Evolutionary conservation across 2,888 invertebrate species (phyloP).

Genomic region (Didymodactylos carnosus): DNA sequence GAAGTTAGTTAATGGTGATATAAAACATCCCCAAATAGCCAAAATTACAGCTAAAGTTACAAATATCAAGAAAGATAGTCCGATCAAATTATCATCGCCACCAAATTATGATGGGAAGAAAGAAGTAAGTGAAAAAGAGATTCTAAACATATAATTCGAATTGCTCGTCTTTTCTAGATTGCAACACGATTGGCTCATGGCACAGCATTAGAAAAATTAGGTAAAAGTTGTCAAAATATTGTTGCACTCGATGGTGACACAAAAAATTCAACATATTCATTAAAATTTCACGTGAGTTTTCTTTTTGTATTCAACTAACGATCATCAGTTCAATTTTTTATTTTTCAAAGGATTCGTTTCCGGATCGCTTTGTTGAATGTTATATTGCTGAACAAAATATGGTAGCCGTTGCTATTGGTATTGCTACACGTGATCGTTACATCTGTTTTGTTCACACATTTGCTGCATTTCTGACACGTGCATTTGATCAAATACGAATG

Average conservation of each 20-base stretch:
- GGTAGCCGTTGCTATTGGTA: constrained; percentile 77
- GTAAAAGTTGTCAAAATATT: constrained; percentile 48
- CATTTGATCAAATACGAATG: constrained; percentile 96
- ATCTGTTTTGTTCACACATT: constrained; percentile 89
- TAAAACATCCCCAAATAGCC: background rate
- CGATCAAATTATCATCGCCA: constrained; percentile 52
- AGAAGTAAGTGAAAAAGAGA: background rate
- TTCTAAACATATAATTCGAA: background rate
- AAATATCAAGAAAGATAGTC: constrained; percentile 20
- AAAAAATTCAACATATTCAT: constrained; percentile 92
- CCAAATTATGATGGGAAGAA: constrained; percentile 54
- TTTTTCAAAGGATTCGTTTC: constrained; percentile 31
- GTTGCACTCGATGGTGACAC: constrained; percentile 91
- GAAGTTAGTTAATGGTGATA: constrained; percentile 45
- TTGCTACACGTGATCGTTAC: constrained; percentile 70
- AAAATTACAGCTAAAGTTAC: constrained; percentile 3
- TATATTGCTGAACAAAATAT: constrained; percentile 97
- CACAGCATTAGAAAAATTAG: constrained; percentile 69
- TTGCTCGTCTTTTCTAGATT: constrained; percentile 34
- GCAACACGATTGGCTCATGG: constrained; percentile 88
- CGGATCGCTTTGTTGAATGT: constrained; percentile 72
- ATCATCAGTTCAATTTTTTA: background rate
- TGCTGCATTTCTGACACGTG: constrained; percentile 85
- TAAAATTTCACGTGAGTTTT: constrained; percentile 48
- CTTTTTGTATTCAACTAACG: too few species aligned